phyloP scores from a whole-genome alignment of 2,113 vertebrate genomes.

The Glaucidium brasilianum region DNA sequence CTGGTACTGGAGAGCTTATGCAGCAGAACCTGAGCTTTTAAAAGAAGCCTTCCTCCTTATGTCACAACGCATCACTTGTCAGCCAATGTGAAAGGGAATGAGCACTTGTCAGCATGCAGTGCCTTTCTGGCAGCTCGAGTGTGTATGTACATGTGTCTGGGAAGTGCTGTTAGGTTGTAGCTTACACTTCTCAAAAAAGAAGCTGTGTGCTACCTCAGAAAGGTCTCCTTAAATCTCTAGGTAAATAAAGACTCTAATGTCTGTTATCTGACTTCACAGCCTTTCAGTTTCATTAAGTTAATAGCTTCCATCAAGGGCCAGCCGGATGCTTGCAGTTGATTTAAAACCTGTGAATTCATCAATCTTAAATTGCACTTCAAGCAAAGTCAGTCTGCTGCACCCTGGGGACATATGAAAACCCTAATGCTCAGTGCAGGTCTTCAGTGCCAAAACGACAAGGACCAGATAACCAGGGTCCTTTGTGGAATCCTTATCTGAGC shows the following conservation, averaged over 20 bases:
- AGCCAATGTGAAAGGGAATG: not conserved
- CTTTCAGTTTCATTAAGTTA: constrained; percentile 63
- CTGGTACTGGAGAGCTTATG: not conserved
- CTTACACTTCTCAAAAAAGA: not conserved
- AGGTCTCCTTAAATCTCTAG: constrained; percentile 48
- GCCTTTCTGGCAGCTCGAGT: not conserved
- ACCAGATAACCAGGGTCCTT: not conserved
- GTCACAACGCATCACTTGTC: not conserved
- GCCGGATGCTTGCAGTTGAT: constrained; percentile 48
- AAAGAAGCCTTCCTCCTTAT: not conserved
- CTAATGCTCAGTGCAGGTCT: not conserved
- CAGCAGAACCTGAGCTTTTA: not conserved
- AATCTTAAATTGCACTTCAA: constrained; percentile 46
- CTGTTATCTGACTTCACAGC: constrained; percentile 63
- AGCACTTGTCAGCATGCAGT: not conserved
- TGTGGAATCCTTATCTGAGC: constrained; percentile 7
- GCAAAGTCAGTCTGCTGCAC: not conserved
- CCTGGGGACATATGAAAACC: constrained; percentile 7
- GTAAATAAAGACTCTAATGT: constrained; percentile 48
- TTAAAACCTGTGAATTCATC: constrained; percentile 63
- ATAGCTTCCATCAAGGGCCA: constrained; percentile 48
- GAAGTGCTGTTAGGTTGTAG: not conserved
- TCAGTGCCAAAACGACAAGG: not conserved
- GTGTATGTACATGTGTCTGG: not conserved
- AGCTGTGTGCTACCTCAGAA: not conserved